Evolutionary conservation across 1,140 invertebrate species (phyloP), one percentile per base, ranked within the genome.

Genomic region (Trypoxylus dichotomus): DNA sequence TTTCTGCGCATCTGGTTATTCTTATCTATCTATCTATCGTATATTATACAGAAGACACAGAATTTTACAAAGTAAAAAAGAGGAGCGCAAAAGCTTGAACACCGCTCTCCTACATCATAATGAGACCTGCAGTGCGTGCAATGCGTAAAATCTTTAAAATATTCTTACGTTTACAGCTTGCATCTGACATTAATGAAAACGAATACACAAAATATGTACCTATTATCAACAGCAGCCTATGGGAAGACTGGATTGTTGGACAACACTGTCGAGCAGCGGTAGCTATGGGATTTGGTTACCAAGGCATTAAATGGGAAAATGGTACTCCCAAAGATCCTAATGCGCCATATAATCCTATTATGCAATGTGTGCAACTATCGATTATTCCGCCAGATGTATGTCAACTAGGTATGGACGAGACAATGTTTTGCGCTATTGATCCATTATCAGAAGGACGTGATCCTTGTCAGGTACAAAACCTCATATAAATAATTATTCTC

Each of bases 351-450:
- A 37, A 6, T 41, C 29, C 72, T 1, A 29, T 41, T 32, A 41
- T 74, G 72, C 72, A 74, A 10, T 74, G 72, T n/a, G 72, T 74
- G 15, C 29, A 37, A 10, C 32, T 74, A 8, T 21, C 32, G 10
- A 42, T 74, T 41, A 27, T 74, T 11, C 29, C 13, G 15, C 15
- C 29, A 41, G 21, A 74, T 41, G 21, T 74, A 15, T 74, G 72
- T 21, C 32, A 41, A n/a, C 13, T 68, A 1, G 60, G 21, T 11
- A 13, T 74, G 1, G 72, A 74, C 29, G 29, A 41, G 0, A 13
- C 72, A 29, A 74, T 74, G 72, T 74, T 74, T 74, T 74, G 72
- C n/a, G 72, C 72, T 21, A 43, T 74, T 21, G 72, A 74, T 43
- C 32, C 29, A 1, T 41, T 43, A 21, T 43, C 19, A 15, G 72